These are phyloP conservation scores for Chaetodon trifasciatus DNA, from an alignment of 2,797 vertebrate species.

Conservation along the genomic window DNA sequence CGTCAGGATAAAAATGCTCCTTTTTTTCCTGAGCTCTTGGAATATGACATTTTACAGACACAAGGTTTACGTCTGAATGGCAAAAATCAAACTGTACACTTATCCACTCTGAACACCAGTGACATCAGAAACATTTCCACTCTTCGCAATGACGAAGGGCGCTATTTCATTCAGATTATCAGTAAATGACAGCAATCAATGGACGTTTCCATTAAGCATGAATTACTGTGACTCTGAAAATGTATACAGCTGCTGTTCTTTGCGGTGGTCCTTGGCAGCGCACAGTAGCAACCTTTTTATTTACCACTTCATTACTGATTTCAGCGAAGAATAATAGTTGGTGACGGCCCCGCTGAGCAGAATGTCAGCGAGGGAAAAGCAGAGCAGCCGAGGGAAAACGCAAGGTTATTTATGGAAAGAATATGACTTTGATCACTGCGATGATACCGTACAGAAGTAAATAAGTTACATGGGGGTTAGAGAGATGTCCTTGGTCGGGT, in stretches of 20 bases:
- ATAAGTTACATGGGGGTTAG: slow-evolving; percentile 65
- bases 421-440: slow-evolving; percentile 70
- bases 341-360: slow-evolving; percentile 36
- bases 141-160: neutral
- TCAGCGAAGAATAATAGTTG: slow-evolving; percentile 52
- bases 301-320: slow-evolving; percentile 50
- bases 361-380: slow-evolving; percentile 39
- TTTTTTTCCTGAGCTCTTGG: neutral
- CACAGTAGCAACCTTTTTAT: slow-evolving; percentile 40
- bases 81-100: slow-evolving; percentile 7
- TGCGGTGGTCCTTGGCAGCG: slow-evolving; percentile 17
- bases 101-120: neutral
- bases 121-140: slow-evolving; percentile 22
- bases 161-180: neutral
- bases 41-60: slow-evolving; percentile 13
- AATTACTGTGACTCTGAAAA: slow-evolving; percentile 12
- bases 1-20: slow-evolving; percentile 6
- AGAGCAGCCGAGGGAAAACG: slow-evolving; percentile 34
- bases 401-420: slow-evolving; percentile 61
- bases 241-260: neutral
- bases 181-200: slow-evolving; percentile 21
- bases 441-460: slow-evolving; percentile 65
- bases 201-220: slow-evolving; percentile 16
- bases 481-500: slow-evolving; percentile 72
- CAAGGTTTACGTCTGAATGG: neutral